These are phyloP conservation scores for Scomber scombrus DNA, from an alignment of 2,113 vertebrate species.

Conservation along the genomic window DNA sequence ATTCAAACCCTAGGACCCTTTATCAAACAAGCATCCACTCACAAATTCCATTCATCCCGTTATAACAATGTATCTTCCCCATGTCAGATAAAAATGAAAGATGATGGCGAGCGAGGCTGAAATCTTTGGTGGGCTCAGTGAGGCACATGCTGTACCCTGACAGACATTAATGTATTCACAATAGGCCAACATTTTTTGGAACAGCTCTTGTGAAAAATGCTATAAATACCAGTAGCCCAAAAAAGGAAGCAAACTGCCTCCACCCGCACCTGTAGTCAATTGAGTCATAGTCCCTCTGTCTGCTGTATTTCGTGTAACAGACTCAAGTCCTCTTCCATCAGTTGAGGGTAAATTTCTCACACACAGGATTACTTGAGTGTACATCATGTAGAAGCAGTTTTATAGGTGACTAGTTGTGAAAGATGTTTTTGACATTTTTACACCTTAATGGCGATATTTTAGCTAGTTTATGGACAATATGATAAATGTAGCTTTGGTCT, in stretches of 20 bases:
- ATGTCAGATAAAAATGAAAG: no score
- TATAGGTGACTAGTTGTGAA: no score
- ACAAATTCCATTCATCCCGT: no score
- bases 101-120: no score
- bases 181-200: not conserved
- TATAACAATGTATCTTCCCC: no score
- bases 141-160: not conserved
- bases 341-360: not conserved
- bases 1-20: not conserved
- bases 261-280: slow-evolving; percentile 48
- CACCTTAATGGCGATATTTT: no score
- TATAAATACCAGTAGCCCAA: slow-evolving; percentile 45
- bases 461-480: no score
- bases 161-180: not conserved
- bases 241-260: slow-evolving; percentile 19
- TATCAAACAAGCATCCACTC: not conserved
- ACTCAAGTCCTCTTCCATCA: slow-evolving; percentile 8
- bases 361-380: no score
- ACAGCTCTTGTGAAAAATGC: slow-evolving; percentile 26
- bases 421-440: no score
- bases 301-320: slow-evolving; percentile 19
- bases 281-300: slow-evolving; percentile 18
- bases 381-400: no score
- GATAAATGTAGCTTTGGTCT: no score
- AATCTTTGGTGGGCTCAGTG: not conserved